A percentile compares a stretch with the other conserved stretches of the same genome.
Conservation (phyloP, 2,797 vertebrate species). For the Nyctalus aviator region DNA sequence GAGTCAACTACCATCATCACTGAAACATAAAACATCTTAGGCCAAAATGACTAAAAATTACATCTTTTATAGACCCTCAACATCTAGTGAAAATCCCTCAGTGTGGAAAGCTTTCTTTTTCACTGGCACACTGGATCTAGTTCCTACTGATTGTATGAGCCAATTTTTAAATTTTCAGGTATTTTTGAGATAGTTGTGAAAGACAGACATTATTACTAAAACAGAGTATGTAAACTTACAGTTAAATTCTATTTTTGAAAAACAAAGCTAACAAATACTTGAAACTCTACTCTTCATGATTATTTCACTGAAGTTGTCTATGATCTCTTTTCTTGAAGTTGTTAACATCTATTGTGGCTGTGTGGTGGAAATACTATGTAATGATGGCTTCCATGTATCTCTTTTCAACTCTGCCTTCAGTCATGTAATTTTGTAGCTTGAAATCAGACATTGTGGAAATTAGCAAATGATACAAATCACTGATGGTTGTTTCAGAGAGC, state of each 20-base stretch:
- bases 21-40: constrained; percentile 18
- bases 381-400: background rate
- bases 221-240: background rate
- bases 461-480: constrained; percentile 27
- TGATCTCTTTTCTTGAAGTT: background rate
- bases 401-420: background rate
- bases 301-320: background rate
- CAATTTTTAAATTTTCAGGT: constrained; percentile 14
- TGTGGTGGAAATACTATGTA: background rate
- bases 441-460: constrained; percentile 26
- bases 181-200: constrained; percentile 24
- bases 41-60: constrained; percentile 39
- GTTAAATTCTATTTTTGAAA: background rate
- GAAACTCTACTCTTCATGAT: background rate
- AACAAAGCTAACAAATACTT: background rate
- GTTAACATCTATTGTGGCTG: background rate
- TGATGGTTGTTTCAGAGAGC: background rate
- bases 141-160: background rate
- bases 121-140: background rate
- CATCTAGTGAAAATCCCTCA: background rate
- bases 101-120: background rate
- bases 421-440: background rate
- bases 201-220: constrained; percentile 29
- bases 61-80: background rate
- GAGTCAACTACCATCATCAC: background rate